Evolutionary conservation across 2,113 vertebrate species (phyloP), one percentile per base, ranked within the genome.

Genomic region (Globicephala melas): DNA sequence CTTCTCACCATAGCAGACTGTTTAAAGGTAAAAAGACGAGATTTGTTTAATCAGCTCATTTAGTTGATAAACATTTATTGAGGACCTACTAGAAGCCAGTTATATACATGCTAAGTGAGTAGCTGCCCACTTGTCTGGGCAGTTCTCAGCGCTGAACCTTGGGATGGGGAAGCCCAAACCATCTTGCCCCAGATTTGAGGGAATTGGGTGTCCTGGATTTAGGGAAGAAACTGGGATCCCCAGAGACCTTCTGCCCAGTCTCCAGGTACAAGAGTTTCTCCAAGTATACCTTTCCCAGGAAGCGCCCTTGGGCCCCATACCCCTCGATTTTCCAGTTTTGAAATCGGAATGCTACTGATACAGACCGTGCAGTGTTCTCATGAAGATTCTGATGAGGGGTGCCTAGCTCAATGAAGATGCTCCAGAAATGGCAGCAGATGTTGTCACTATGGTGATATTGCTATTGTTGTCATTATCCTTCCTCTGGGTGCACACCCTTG

Each of bases 381-480:
- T 17, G 44, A 36, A 55, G 41, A 55, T 28, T 63, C 63, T 62
- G 44, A 26, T 5, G 4, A 47, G 33, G 23, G 6, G 15, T 50
- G 20, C 36, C 36, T 47, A 21, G 41, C 50, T 74, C 65, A 6
- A 2, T 20, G 53, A 63, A n/a, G 60, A 38, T 1, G 6, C 33
- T 47, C 58, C 1, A 4, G 80, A 36, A 41, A 36, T 5, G 20
- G 63, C n/a, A 5, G 9, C 15, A 41, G 23, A 33, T 18, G 6
- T 18, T 13, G 6, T 9, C 44, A 36, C 21, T 9, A 3, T 47
- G 12, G 14, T 15, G 28, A 44, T 4, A 0, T 63, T 6, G 18
- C 33, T 36, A 5, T 7, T 31, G 25, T 53, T n/a, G 6, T 13
- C 36, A 8, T 65, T 26, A 31, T 20, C 33, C 33, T 89, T 76